Percentiles rank a stretch among this genome's conserved stretches.
Evolutionary conservation across 2,113 vertebrate species (phyloP).

Genomic region (Hippocampus comes): DNA sequence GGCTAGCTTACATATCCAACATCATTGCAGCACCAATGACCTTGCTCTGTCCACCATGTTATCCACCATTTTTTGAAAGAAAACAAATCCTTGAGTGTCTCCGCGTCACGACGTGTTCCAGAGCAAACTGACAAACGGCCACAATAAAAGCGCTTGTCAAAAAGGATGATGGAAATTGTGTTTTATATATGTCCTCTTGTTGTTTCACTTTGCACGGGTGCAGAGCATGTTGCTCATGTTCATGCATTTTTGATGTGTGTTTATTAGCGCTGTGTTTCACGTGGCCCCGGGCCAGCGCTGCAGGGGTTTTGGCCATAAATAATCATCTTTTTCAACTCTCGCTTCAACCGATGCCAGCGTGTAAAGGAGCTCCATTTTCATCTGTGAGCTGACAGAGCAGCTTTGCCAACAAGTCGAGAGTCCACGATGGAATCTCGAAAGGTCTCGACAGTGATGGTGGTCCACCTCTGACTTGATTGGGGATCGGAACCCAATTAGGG

Average conservation of each 20-base stretch:
- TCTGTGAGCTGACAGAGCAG: not conserved
- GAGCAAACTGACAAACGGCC: not conserved
- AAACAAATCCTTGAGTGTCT: not conserved
- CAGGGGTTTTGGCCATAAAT: not conserved
- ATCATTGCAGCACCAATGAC: too few relatives aligned
- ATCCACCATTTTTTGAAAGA: not conserved
- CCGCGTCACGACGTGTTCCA: not conserved
- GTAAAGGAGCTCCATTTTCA: not conserved
- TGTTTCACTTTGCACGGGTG: not conserved
- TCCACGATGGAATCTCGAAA: not conserved
- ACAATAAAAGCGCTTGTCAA: not conserved
- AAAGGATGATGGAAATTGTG: not conserved
- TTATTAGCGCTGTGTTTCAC: not conserved
- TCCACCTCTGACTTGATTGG: too few relatives aligned
- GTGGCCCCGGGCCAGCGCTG: not conserved
- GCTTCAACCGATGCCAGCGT: not conserved
- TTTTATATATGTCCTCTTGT: not conserved
- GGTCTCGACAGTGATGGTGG: too few relatives aligned
- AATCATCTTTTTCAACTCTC: not conserved
- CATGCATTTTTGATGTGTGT: slow-evolving; percentile 1
- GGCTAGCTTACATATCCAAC: not conserved
- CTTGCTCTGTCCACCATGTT: not conserved
- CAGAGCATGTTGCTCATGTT: not conserved
- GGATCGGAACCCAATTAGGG: too few relatives aligned
- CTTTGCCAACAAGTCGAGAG: not conserved